These are phyloP conservation scores for Coregonus suidteri DNA, from an alignment of 2,797 vertebrate species.

Conservation along the genomic window DNA sequence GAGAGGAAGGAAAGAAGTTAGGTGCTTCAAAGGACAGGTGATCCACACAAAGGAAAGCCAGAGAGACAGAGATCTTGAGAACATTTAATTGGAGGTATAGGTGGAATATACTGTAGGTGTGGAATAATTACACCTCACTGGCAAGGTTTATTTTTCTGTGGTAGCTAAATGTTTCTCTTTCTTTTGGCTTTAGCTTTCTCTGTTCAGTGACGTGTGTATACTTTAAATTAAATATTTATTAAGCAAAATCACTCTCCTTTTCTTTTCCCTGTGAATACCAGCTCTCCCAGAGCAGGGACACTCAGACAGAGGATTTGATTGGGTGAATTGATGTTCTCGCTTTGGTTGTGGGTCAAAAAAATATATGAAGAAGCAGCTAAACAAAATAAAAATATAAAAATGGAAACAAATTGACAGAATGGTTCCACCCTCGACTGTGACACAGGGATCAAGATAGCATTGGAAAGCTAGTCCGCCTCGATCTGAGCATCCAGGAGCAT, in stretches of 20 bases:
- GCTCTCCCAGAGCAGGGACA: slow-evolving; percentile 43
- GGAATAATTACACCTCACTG: background rate
- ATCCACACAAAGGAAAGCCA: slow-evolving; percentile 3
- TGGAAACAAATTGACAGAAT: slow-evolving; percentile 49
- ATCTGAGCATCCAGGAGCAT: slow-evolving; percentile 56
- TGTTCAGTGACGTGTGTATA: background rate
- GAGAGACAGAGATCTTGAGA: background rate
- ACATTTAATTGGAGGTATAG: background rate
- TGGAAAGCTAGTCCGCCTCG: slow-evolving; percentile 49
- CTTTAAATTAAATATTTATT: no score
- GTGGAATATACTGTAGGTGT: background rate
- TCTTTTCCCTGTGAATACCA: background rate
- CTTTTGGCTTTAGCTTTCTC: background rate
- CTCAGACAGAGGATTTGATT: slow-evolving; percentile 19
- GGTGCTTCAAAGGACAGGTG: background rate
- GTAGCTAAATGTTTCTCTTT: background rate
- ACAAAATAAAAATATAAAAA: slow-evolving; percentile 47
- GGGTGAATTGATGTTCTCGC: slow-evolving; percentile 59
- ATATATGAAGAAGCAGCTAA: slow-evolving; percentile 53
- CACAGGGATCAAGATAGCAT: slow-evolving; percentile 61
- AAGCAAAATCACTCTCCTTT: no score
- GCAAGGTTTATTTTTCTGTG: no score
- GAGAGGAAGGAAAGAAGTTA: background rate
- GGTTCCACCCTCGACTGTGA: slow-evolving; percentile 33
- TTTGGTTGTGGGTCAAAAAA: slow-evolving; percentile 50